phyloP scores from a whole-genome alignment of 35 echinoderm and acorn worm genomes.

The Anneissia japonica region DNA sequence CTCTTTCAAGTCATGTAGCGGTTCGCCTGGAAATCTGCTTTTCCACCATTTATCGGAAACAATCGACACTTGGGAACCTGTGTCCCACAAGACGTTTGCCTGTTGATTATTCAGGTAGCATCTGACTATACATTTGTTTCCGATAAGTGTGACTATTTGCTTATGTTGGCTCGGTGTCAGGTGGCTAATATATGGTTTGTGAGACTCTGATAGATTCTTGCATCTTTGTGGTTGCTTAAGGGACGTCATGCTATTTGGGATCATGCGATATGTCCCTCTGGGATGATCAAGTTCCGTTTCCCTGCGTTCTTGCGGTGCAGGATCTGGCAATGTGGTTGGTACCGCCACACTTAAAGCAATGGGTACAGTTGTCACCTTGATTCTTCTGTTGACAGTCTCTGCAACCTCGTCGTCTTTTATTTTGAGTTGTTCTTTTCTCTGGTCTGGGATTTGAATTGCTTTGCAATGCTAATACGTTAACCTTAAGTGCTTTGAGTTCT shows the following conservation, averaged over 20 bases:
- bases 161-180: background rate
- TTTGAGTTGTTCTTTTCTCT: too few species aligned
- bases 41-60: background rate
- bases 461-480: background rate
- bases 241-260: background rate
- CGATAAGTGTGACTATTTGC: background rate
- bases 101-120: background rate
- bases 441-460: slow-evolving; percentile 1
- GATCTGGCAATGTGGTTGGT: background rate
- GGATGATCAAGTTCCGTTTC: background rate
- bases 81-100: slow-evolving; percentile 10
- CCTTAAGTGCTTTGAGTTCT: background rate
- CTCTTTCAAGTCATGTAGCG: background rate
- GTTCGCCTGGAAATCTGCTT: too few species aligned
- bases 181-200: background rate
- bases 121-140: slow-evolving; percentile 11
- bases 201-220: too few species aligned
- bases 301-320: background rate
- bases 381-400: background rate
- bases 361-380: background rate
- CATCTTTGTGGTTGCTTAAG: too few species aligned
- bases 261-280: background rate
- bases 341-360: slow-evolving; percentile 11
- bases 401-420: background rate
- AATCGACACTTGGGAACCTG: slow-evolving; percentile 3